Evolutionary conservation across 2,113 vertebrate species (phyloP).

Genomic region (Carassius auratus): DNA sequence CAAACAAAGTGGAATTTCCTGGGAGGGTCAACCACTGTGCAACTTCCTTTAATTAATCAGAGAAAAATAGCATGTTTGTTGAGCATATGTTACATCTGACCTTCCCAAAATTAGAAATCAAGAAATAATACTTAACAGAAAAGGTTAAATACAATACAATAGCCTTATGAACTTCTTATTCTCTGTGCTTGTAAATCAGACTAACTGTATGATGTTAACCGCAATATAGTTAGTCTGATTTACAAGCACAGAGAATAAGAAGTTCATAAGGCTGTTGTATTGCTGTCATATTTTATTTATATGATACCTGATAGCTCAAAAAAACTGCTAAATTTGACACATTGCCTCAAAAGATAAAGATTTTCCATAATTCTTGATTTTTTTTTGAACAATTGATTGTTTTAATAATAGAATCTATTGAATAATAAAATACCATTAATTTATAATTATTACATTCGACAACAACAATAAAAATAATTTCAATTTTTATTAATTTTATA

Average conservation of each 20-base stretch:
- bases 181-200: not conserved
- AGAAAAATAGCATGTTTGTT: conserved; percentile 12
- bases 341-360: not conserved
- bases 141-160: not conserved
- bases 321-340: not conserved
- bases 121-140: not conserved
- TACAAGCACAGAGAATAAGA: not conserved
- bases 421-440: not conserved
- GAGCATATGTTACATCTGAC: not conserved
- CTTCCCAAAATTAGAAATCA: not conserved
- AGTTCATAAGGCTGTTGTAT: not conserved
- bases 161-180: not conserved
- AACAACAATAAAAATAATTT: not conserved
- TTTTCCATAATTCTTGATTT: not conserved
- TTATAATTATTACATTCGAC: not conserved
- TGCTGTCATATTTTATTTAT: not conserved
- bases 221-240: not conserved
- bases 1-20: conserved; percentile 38
- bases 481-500: not conserved
- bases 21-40: conserved; percentile 3
- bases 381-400: not conserved
- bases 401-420: not conserved
- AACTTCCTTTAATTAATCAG: conserved; percentile 34
- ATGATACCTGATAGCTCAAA: not conserved
- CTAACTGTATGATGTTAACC: not conserved